These are phyloP conservation scores for Pseudomyrmex flavicornis DNA, from an alignment of 1,140 invertebrate species.

Conservation along the genomic window DNA sequence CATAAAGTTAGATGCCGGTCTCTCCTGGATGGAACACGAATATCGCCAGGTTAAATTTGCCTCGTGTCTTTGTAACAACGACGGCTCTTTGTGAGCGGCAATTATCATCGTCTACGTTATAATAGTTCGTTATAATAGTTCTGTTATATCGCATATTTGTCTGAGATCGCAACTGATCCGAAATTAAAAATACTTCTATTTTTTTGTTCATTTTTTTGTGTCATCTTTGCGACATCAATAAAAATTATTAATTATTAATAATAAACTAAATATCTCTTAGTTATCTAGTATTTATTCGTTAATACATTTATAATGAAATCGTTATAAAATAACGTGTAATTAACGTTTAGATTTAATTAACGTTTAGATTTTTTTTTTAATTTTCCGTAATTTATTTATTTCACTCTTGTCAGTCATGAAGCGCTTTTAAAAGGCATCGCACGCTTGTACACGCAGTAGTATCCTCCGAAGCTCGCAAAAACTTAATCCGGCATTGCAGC, in stretches of 20 bases:
- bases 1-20: slow-evolving; percentile 8
- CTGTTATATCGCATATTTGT: background rate
- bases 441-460: background rate
- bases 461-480: background rate
- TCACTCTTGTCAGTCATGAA: background rate
- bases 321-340: background rate
- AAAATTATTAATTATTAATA: background rate
- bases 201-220: background rate
- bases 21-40: slow-evolving; percentile 16
- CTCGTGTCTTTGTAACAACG: slow-evolving; percentile 34
- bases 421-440: background rate
- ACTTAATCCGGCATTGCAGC: slow-evolving; percentile 9
- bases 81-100: slow-evolving; percentile 20
- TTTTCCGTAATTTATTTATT: background rate
- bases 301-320: background rate
- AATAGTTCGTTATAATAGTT: no score
- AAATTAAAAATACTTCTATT: background rate
- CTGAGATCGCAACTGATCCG: background rate
- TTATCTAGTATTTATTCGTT: no score
- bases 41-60: slow-evolving; percentile 36
- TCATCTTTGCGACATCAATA: no score
- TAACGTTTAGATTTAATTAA: background rate
- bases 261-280: background rate
- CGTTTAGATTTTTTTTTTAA: background rate
- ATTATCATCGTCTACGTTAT: slow-evolving; percentile 58